Base-by-base conservation (phyloP, 2,113 vertebrate species). In the Pyxicephalus adspersus region DNA sequence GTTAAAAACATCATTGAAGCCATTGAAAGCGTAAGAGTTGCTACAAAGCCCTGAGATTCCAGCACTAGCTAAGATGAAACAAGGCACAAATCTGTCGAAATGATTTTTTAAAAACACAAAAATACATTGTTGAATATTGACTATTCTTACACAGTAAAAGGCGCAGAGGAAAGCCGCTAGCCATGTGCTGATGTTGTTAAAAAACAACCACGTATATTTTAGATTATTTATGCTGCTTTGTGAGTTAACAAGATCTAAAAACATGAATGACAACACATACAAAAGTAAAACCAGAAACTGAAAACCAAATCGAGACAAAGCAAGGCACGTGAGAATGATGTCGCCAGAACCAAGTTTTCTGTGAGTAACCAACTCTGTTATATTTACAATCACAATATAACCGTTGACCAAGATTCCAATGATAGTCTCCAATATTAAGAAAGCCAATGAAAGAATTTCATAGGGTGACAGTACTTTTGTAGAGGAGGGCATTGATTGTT, bases 91-190 rank as follows among this genome's bases (percentile, higher is more conserved):
- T 3, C 31, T 50, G 50, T 82, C 80, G 28, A 82, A 82, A 66
- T 82, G 50, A 9, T 23, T 57, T 71, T 82, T 82, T 4, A 82
- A 82, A 22, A 13, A 2, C 19, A 38, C 50, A 15, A 82, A 82
- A 18, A 74, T 38, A 15, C 20, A 45, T 26, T 8, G 25, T 16
- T 45, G 22, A 1, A 65, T 66, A 28, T 75, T 82, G 9, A 66
- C 71, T 5, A 82, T 58, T 3, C 71, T 51, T 22, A 82, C 80
- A 52, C 80, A 82, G 52, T 82, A 82, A 34, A 75, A 66, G 5
- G 25, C 22, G n/a, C 60, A 45, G 3, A 81, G 61, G 45, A 45
- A 81, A 5, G 79, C 38, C 18, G 61, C 70, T n/a, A 54, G 28
- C 70, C 79, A 74, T 18, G 75, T 4, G 71, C 61, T 58, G 22